Evolutionary conservation across 1,140 invertebrate genomes (phyloP), one percentile per base, ranked within the genome.

Genomic region (Drosophila tropicalis): DNA sequence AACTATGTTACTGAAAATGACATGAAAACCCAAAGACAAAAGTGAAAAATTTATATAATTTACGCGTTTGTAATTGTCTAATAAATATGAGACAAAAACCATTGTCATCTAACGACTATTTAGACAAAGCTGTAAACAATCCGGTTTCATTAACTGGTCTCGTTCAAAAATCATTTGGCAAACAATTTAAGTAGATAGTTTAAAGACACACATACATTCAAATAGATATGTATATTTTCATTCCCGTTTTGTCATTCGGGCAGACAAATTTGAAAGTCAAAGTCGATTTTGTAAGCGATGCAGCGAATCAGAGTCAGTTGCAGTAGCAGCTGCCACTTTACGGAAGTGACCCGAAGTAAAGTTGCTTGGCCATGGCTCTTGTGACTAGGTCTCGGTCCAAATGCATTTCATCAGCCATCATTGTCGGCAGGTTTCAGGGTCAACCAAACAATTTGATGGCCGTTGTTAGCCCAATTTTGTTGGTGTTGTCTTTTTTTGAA

Each of bases 241-340:
- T 51, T 51, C 44, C 44, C 44, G 9, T 22, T 19, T 19, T 12
- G 56, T 19, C 56, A 58, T 15, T 34, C 32, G 12, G 73, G 19
- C 15, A 70, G 34, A 60, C 57, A 67, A 54, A 76, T 89, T 82
- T 89, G 84, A 89, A 87, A 87, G 85, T 89, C 85, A 89, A 72
- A 75, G 64, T 81, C 70, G 70, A 75, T 87, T 87, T 86, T 79
- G 83, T 76, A 86, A 86, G 79, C 83, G 56, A 10, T 47, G 44
- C 15, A 47, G 44, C 15, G 22, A 25, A 25, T 25, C 22, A 19
- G 17, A 5, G 7, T 9, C 51, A 10, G 22, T 39, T 47, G 44
- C 44, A 47, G 76, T 63, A 60, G 60, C 40, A 7, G 54, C 34
- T 64, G 44, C n/a, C 25, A 12, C 29, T 66, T n/a, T 64, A 62